Conservation (phyloP, 2,888 invertebrate genomes). For the Strigamia maritima region DNA sequence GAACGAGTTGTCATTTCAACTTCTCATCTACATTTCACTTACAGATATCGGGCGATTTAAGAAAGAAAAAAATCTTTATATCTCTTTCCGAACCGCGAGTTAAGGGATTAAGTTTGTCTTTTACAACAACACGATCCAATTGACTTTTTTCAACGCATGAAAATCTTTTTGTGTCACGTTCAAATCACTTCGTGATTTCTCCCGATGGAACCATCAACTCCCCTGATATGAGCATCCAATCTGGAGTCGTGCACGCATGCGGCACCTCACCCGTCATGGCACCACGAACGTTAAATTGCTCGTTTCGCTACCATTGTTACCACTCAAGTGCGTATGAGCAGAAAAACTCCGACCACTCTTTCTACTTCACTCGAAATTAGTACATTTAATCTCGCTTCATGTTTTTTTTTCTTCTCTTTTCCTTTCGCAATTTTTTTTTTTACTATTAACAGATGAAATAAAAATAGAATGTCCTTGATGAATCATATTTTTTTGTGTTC, state of each 20-base stretch:
- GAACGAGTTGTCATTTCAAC: neutral
- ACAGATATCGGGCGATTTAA: neutral
- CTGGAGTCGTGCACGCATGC: constrained; percentile 14
- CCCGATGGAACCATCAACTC: constrained; percentile 32
- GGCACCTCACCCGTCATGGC: constrained; percentile 32
- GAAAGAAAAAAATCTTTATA: neutral
- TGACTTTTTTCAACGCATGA: neutral
- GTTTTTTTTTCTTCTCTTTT: neutral
- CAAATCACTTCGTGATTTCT: constrained; percentile 31
- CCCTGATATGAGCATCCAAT: constrained; percentile 31
- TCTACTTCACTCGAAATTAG: constrained; percentile 15
- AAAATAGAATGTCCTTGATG: constrained; percentile 27
- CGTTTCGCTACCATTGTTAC: constrained; percentile 31
- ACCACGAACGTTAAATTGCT: constrained; percentile 13
- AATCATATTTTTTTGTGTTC: neutral
- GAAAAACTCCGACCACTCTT: neutral
- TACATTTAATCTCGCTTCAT: constrained; percentile 8
- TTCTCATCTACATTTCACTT: constrained; percentile 18
- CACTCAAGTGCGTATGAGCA: constrained; percentile 16
- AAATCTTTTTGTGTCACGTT: constrained; percentile 32
- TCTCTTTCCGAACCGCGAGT: neutral
- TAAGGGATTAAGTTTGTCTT: constrained; percentile 15
- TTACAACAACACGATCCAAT: constrained; percentile 25
- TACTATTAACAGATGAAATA: neutral
- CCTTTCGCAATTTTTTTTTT: neutral